Conservation (phyloP, 2,797 vertebrate species). For the Oreochromis grahami region DNA sequence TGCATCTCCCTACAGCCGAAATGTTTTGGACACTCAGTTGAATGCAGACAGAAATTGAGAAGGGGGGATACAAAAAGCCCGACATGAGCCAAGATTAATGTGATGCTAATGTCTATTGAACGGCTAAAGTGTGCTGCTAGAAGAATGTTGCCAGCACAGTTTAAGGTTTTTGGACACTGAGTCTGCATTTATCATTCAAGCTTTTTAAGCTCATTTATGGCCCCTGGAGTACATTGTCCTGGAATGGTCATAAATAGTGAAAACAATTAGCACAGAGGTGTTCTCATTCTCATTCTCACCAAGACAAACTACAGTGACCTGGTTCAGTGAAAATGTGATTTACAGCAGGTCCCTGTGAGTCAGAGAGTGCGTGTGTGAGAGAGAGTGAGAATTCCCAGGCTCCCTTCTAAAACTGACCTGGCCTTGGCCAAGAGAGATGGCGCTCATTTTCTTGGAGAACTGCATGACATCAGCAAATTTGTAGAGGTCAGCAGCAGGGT, state of each 20-base stretch:
- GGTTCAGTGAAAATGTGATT: constrained; percentile 12
- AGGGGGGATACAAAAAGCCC: background rate
- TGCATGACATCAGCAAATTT: constrained; percentile 91
- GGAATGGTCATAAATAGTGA: constrained; percentile 27
- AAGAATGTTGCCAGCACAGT: background rate
- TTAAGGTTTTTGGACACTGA: background rate
- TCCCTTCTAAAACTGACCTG: constrained; percentile 76
- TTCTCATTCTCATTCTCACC: constrained; percentile 22
- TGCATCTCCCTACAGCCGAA: background rate
- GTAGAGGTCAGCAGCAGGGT: constrained; percentile 88
- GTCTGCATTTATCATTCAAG: background rate
- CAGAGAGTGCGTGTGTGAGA: background rate
- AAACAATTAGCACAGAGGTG: constrained; percentile 45
- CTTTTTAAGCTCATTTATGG: background rate
- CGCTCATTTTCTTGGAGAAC: constrained; percentile 87
- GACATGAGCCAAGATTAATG: background rate
- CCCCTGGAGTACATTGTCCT: constrained; percentile 12
- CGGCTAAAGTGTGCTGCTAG: background rate
- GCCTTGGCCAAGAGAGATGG: constrained; percentile 90
- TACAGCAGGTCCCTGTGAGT: background rate
- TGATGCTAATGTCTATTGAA: background rate
- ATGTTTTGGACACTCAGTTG: background rate
- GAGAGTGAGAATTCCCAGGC: background rate
- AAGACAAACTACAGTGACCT: constrained; percentile 24
- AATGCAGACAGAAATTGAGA: background rate